Evolutionary conservation across 2,797 vertebrate species (phyloP).

Genomic region (Rhinophrynus dorsalis): DNA sequence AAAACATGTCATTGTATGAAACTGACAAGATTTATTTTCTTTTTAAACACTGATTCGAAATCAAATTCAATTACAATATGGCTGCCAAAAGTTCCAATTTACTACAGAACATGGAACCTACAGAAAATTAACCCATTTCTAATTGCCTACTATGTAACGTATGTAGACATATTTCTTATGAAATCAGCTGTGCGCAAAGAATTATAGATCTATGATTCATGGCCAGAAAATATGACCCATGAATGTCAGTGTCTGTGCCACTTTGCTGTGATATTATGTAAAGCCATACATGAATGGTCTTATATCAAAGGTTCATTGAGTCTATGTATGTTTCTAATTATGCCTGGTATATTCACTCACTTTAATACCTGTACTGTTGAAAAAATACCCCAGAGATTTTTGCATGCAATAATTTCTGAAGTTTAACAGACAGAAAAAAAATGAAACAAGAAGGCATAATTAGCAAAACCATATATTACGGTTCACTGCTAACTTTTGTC

Average conservation of each 20-base stretch:
- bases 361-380: background rate
- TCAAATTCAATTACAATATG: too few relatives aligned
- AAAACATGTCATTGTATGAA: too few relatives aligned
- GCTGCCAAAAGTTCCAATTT: too few relatives aligned
- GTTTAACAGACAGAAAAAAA: constrained; percentile 34
- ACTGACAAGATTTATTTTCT: too few relatives aligned
- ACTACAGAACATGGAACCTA: too few relatives aligned
- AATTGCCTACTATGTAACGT: background rate
- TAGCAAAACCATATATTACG: background rate
- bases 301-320: constrained; percentile 9
- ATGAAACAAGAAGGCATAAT: constrained; percentile 32
- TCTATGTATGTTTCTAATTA: background rate
- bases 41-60: too few relatives aligned
- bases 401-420: background rate
- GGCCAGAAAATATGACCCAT: constrained; percentile 20
- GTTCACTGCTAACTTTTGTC: constrained; percentile 48
- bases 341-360: background rate
- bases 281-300: background rate
- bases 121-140: too few relatives aligned
- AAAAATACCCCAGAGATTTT: background rate
- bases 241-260: constrained; percentile 25
- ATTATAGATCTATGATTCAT: background rate
- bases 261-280: constrained; percentile 20
- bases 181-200: background rate
- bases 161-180: background rate